A percentile compares a stretch with the other conserved stretches of the same genome.
Evolutionary conservation across 2,113 vertebrate genomes (phyloP).

Genomic region (Terrapene triunguis): DNA sequence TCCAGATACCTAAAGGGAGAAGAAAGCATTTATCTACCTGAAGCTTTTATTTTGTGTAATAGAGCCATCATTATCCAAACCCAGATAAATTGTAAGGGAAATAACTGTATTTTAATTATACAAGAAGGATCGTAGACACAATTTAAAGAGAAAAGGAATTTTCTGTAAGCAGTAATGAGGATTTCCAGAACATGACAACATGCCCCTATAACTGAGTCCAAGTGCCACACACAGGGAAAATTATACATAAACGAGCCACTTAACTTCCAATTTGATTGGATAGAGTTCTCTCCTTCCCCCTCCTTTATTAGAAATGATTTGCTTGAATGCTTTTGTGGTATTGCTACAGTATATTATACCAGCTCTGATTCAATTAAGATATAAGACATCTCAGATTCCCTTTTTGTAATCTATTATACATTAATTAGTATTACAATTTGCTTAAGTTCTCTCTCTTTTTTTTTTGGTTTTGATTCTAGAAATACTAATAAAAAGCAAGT

Average conservation of each 20-base stretch:
- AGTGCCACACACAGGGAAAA: neutral
- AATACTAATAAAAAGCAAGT: neutral
- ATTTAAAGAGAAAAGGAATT: neutral
- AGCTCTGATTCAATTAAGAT: slow-evolving; percentile 31
- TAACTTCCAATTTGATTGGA: neutral
- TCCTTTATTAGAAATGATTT: neutral
- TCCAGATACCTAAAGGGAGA: neutral
- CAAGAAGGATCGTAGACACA: neutral
- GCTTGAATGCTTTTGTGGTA: neutral
- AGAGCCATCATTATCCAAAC: neutral
- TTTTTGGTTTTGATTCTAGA: neutral
- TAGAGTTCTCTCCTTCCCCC: neutral
- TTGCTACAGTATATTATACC: neutral
- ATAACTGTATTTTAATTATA: slow-evolving; percentile 18
- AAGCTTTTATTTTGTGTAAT: neutral
- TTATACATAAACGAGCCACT: neutral
- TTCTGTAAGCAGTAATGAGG: neutral
- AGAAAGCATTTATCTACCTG: neutral
- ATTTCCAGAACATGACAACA: neutral
- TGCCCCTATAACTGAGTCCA: neutral
- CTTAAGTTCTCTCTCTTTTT: neutral
- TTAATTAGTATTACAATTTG: neutral
- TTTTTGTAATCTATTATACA: neutral
- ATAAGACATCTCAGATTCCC: neutral
- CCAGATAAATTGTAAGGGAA: neutral